These are phyloP conservation scores for Sigmodon hispidus DNA, from an alignment of 2,113 vertebrate genomes.

Conservation along the genomic window DNA sequence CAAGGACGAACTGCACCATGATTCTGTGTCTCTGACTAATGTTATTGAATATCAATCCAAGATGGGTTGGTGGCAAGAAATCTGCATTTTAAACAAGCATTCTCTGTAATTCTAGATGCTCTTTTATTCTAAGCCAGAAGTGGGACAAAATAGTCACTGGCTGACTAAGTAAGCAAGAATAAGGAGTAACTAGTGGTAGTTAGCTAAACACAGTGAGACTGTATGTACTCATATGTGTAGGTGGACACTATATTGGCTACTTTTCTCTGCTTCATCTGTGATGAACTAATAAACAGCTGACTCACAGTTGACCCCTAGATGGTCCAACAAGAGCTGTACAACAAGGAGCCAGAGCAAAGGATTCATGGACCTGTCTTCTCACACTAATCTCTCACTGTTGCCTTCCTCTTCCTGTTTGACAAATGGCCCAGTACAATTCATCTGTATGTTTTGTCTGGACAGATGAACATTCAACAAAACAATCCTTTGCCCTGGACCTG, in stretches of 20 bases:
- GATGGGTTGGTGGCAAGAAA: background rate
- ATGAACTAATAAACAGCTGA: background rate
- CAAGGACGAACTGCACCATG: background rate
- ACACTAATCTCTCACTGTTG: slow-evolving; percentile 29
- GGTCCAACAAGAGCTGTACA: background rate
- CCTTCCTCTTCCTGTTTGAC: slow-evolving; percentile 28
- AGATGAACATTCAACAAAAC: slow-evolving; percentile 52
- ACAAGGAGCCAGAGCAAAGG: too few species aligned
- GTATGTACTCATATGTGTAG: background rate
- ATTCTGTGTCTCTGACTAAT: background rate
- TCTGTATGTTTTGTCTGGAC: slow-evolving; percentile 49
- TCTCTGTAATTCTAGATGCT: background rate
- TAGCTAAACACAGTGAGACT: background rate
- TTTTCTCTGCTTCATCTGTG: background rate
- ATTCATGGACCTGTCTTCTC: background rate
- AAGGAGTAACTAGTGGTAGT: background rate
- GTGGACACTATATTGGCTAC: background rate
- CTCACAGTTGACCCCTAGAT: background rate
- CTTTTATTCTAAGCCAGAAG: background rate
- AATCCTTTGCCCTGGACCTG: slow-evolving; percentile 26
- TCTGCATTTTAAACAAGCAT: background rate
- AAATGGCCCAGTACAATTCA: slow-evolving; percentile 32
- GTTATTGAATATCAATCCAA: background rate
- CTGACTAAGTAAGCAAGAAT: background rate
- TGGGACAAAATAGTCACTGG: background rate